These are phyloP conservation scores for Bradypus variegatus DNA, from an alignment of 2,797 vertebrate genomes.

Conservation along the genomic window DNA sequence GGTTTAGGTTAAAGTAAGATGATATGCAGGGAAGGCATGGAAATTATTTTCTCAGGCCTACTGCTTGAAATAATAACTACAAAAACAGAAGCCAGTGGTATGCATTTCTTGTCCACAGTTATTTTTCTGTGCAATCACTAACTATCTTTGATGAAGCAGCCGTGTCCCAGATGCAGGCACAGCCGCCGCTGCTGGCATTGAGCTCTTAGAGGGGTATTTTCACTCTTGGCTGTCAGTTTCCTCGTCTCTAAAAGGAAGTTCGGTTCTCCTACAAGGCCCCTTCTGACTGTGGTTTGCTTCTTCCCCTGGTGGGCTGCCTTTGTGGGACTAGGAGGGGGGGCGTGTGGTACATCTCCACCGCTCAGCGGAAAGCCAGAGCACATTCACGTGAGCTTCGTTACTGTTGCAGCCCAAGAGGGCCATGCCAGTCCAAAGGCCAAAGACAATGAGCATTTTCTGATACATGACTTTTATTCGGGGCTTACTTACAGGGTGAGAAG, in stretches of 20 bases:
- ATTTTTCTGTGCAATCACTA: neutral
- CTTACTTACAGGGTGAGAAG: no score
- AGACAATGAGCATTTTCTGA: no score
- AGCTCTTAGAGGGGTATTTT: neutral
- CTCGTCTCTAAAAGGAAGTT: rapidly evolving
- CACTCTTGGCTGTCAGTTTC: neutral
- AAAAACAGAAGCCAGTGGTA: no score
- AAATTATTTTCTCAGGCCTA: neutral
- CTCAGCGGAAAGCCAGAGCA: rapidly evolving
- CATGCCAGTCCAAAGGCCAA: no score
- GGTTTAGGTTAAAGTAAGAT: no score
- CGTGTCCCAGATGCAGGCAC: neutral
- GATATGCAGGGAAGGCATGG: neutral
- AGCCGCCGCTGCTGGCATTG: rapidly evolving
- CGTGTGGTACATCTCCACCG: rapidly evolving
- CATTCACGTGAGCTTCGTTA: rapidly evolving
- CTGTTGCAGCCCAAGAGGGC: no score
- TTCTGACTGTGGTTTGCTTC: rapidly evolving
- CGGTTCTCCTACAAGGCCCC: neutral
- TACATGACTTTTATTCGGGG: no score
- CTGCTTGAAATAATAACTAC: neutral
- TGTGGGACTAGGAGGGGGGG: no score
- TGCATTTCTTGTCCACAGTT: rapidly evolving
- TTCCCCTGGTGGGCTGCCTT: neutral
- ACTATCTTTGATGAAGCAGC: no score